Percentiles rank a stretch among this genome's conserved stretches.
Evolutionary conservation across 2,888 invertebrate genomes (phyloP).

Genomic region (Graphium colonna): DNA sequence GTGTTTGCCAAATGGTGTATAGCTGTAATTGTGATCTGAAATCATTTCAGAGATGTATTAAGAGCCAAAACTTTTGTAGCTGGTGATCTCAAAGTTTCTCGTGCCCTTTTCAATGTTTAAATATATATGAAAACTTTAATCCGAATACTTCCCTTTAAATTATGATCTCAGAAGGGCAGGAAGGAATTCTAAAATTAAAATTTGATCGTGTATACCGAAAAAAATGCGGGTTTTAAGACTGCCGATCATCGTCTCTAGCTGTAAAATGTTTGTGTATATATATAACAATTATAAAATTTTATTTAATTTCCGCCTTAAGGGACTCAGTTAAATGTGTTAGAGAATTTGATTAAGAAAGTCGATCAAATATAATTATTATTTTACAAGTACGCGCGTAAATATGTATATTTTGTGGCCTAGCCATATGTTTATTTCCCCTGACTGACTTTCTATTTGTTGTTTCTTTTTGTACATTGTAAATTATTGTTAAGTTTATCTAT

Average conservation of each 20-base stretch:
- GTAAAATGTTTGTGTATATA: slow-evolving; percentile 46
- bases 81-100: slow-evolving; percentile 13
- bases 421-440: slow-evolving; percentile 32
- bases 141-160: slow-evolving; percentile 24
- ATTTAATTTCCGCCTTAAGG: slow-evolving; percentile 18
- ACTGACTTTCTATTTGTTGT: slow-evolving; percentile 51
- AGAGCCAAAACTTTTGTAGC: slow-evolving; percentile 17
- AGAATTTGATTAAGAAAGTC: slow-evolving; percentile 7
- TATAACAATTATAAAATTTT: slow-evolving; percentile 40
- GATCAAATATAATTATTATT: slow-evolving; percentile 27
- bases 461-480: slow-evolving; percentile 65
- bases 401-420: slow-evolving; percentile 41
- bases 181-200: slow-evolving; percentile 40
- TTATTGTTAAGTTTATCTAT: slow-evolving; percentile 71
- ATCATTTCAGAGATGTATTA: not conserved
- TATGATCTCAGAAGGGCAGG: slow-evolving; percentile 67
- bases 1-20: not conserved
- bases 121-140: slow-evolving; percentile 35
- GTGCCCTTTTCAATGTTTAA: slow-evolving; percentile 24
- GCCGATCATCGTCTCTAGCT: slow-evolving; percentile 36
- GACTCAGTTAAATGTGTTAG: slow-evolving; percentile 12
- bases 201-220: slow-evolving; percentile 12
- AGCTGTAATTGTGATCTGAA: not conserved
- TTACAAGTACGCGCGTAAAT: slow-evolving; percentile 27
- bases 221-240: slow-evolving; percentile 45